Evolutionary conservation across 2,113 vertebrate genomes (phyloP).

Genomic region (Lucifuga dentata): DNA sequence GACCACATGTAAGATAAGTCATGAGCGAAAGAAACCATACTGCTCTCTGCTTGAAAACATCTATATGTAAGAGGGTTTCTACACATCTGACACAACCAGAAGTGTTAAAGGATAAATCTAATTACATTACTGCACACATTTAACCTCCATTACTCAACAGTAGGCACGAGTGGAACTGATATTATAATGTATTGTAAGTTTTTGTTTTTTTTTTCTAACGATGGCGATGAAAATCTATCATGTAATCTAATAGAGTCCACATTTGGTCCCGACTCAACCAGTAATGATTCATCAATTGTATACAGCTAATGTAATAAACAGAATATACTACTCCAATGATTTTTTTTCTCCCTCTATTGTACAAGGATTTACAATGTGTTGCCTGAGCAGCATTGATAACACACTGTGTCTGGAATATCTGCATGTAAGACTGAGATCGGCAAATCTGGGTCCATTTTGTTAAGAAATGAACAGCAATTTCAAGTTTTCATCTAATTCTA

Average conservation of each 20-base stretch:
- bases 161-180: slow-evolving; percentile 75
- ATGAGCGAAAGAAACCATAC: slow-evolving; percentile 44
- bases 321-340: slow-evolving; percentile 59
- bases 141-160: slow-evolving; percentile 68
- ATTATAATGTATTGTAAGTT: slow-evolving; percentile 39
- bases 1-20: slow-evolving; percentile 65
- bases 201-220: slow-evolving; percentile 14
- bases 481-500: slow-evolving; percentile 46
- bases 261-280: slow-evolving; percentile 80
- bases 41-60: slow-evolving; percentile 35
- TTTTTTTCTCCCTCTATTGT: slow-evolving; percentile 40
- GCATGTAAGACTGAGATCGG: slow-evolving; percentile 14
- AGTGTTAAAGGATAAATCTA: slow-evolving; percentile 46
- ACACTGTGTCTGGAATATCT: slow-evolving; percentile 20
- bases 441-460: slow-evolving; percentile 25
- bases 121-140: slow-evolving; percentile 65
- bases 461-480: slow-evolving; percentile 31
- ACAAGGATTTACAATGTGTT: slow-evolving; percentile 62
- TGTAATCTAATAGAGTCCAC: slow-evolving; percentile 43
- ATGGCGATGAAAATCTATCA: slow-evolving; percentile 56
- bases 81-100: slow-evolving; percentile 53
- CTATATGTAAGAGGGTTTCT: slow-evolving; percentile 47
- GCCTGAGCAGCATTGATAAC: slow-evolving; percentile 39
- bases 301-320: slow-evolving; percentile 39
- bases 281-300: slow-evolving; percentile 51